These are phyloP conservation scores for Campylomormyrus tamandua DNA, from an alignment of 2,113 vertebrate species.

Conservation along the genomic window DNA sequence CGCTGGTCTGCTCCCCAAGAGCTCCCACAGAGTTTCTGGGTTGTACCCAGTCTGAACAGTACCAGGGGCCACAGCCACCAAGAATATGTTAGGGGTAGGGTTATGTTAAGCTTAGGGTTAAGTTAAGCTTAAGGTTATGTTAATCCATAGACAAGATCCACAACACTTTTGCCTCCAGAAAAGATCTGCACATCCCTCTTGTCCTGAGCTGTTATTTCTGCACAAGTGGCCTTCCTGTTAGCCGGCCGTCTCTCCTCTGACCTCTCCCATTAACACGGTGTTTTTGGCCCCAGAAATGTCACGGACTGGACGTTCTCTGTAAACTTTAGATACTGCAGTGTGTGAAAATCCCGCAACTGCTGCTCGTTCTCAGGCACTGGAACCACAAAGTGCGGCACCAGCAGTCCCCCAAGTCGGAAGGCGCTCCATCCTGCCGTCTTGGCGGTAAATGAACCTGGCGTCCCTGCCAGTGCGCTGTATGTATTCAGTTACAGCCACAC, in stretches of 20 bases:
- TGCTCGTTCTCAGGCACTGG: not conserved
- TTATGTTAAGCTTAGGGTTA: not conserved
- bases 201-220: not conserved
- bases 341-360: not conserved
- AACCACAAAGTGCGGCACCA: not conserved
- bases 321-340: not conserved
- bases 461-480: not conserved
- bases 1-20: constrained; percentile 31
- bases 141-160: not conserved
- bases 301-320: not conserved
- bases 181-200: not conserved
- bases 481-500: not conserved
- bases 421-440: not conserved
- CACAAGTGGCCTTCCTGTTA: not conserved
- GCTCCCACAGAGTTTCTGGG: not conserved
- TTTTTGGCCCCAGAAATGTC: not conserved
- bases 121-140: not conserved
- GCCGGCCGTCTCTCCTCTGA: not conserved
- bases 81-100: not conserved
- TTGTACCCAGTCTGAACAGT: not conserved
- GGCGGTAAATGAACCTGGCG: not conserved
- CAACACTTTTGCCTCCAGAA: not conserved
- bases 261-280: not conserved
- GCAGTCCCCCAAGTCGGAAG: not conserved
- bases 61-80: not conserved